Evolutionary conservation across 2,113 vertebrate genomes (phyloP).

Genomic region (Alouatta palliata): DNA sequence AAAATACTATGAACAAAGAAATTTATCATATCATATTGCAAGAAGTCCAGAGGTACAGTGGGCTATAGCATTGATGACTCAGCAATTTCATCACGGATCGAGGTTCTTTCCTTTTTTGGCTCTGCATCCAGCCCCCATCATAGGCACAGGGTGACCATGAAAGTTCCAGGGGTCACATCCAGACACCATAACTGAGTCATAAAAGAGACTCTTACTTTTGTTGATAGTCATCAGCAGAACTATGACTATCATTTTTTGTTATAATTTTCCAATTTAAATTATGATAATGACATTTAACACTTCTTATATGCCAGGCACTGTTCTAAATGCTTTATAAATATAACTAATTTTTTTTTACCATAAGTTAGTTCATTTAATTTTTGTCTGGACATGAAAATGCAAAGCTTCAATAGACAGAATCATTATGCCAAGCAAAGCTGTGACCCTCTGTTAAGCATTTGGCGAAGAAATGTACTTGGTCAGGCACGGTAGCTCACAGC

Average conservation of each 20-base stretch:
- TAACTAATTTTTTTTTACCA: no score
- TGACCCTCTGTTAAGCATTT: neutral
- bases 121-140: neutral
- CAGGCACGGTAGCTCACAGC: no score
- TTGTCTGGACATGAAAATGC: neutral
- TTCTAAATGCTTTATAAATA: neutral
- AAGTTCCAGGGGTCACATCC: neutral
- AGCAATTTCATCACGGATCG: neutral
- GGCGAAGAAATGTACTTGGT: neutral
- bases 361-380: neutral
- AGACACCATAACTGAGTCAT: neutral
- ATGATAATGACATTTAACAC: neutral
- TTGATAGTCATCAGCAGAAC: no score
- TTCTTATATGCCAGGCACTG: neutral
- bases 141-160: neutral
- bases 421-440: neutral
- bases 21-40: neutral
- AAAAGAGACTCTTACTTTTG: neutral
- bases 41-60: neutral
- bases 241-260: neutral
- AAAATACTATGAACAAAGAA: neutral
- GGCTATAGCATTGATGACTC: neutral
- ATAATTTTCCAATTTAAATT: neutral
- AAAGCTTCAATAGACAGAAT: neutral
- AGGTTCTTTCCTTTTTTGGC: neutral